Percentiles rank a stretch among this genome's conserved stretches.
phyloP scores from a whole-genome alignment of 2,797 vertebrate species.

The Hoplostethus mediterraneus region DNA sequence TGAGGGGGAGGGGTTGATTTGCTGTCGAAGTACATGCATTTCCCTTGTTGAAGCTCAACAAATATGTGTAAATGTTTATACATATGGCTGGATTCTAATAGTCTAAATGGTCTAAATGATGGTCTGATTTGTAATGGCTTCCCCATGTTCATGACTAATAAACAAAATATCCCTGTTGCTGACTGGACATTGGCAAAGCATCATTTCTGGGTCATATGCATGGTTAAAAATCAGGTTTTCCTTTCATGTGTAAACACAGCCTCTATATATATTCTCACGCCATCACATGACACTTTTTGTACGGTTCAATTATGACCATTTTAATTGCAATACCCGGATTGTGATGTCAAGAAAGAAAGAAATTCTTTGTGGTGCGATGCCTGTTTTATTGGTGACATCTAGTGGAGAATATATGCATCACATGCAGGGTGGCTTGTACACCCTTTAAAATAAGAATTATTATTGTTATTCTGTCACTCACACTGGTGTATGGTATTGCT shows the following conservation, averaged over 20 bases:
- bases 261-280: not conserved
- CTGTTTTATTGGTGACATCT: slow-evolving; percentile 75
- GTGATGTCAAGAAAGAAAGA: not conserved
- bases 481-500: no score
- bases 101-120: not conserved
- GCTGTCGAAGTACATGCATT: no score
- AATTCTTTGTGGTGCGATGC: slow-evolving; percentile 6
- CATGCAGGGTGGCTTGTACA: slow-evolving; percentile 9
- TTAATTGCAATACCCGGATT: not conserved
- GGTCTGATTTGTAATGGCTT: not conserved
- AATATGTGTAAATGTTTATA: not conserved
- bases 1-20: no score
- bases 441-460: not conserved
- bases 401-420: slow-evolving; percentile 57
- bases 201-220: not conserved
- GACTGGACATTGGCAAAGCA: not conserved
- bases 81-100: not conserved
- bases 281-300: not conserved
- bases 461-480: no score
- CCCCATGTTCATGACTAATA: not conserved
- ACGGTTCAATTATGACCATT: not conserved
- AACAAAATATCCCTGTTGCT: not conserved
- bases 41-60: no score
- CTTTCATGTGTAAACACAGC: not conserved
- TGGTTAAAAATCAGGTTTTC: not conserved